These are phyloP conservation scores for Calliopsis andreniformis DNA, from an alignment of 1,140 invertebrate genomes.

Conservation along the genomic window DNA sequence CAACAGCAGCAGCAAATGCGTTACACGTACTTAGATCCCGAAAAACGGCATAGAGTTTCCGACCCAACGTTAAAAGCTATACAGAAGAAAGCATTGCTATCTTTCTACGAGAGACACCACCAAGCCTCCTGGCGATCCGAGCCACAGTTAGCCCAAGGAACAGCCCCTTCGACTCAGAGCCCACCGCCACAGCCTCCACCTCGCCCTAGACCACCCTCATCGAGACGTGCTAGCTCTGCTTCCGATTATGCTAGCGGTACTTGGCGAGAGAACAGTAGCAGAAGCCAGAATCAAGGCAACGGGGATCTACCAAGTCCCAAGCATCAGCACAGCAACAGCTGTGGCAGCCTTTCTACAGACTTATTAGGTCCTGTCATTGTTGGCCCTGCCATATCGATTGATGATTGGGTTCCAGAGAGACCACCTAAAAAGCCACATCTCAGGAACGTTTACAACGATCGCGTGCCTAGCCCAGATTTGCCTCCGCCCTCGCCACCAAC, in stretches of 20 bases:
- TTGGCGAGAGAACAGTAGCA: conserved; percentile 72
- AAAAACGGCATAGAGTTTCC: conserved; percentile 88
- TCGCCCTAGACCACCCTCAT: conserved; percentile 81
- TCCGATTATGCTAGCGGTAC: conserved; percentile 84
- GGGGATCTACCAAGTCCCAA: conserved; percentile 74
- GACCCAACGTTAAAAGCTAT: conserved; percentile 92
- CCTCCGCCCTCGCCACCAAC: conserved; percentile 87
- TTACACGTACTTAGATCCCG: conserved; percentile 88
- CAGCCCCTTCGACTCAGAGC: conserved; percentile 71
- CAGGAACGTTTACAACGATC: conserved; percentile 81
- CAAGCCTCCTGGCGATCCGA: conserved; percentile 84
- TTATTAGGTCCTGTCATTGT: conserved; percentile 85
- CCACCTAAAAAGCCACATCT: conserved; percentile 89
- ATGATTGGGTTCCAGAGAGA: conserved; percentile 88
- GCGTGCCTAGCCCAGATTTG: conserved; percentile 87
- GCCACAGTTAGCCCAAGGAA: conserved; percentile 81
- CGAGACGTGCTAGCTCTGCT: conserved; percentile 85
- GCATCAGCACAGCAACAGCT: conserved; percentile 84
- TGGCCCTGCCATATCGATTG: conserved; percentile 85
- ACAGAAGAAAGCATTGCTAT: conserved; percentile 92
- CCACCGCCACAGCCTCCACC: conserved; percentile 83
- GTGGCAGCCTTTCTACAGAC: conserved; percentile 84
- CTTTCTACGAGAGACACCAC: conserved; percentile 91
- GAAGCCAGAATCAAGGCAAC: conserved; percentile 50
- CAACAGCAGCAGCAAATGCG: conserved; percentile 81